phyloP scores from a whole-genome alignment of 2,113 vertebrate species.

The Aspiorhynchus laticeps region DNA sequence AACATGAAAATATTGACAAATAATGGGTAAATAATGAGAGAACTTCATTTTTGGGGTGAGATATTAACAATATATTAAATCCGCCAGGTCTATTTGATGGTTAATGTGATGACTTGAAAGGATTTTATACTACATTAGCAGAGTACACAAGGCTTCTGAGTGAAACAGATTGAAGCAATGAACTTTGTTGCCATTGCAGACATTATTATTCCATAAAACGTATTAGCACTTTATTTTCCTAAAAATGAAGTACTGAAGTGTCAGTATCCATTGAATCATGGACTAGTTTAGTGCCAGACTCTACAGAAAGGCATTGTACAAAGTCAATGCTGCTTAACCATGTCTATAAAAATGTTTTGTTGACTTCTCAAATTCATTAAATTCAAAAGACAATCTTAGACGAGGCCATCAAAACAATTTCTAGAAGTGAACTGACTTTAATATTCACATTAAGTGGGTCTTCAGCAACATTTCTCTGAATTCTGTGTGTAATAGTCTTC shows the following conservation, averaged over 20 bases:
- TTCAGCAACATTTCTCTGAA: background rate
- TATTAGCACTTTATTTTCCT: background rate
- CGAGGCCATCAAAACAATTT: background rate
- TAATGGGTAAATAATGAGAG: background rate
- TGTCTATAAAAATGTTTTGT: conserved; percentile 17
- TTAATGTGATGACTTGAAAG: conserved; percentile 13
- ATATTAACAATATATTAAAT: background rate
- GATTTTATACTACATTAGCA: background rate
- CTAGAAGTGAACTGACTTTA: conserved; percentile 8
- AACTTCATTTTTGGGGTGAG: background rate
- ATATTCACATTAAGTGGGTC: background rate
- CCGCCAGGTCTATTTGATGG: background rate
- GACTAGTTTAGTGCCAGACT: conserved; percentile 2
- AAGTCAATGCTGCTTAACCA: background rate
- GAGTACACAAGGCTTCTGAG: background rate
- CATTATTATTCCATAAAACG: background rate
- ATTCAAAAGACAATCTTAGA: background rate
- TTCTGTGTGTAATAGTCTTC: background rate
- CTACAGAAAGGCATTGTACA: background rate
- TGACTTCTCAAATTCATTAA: background rate
- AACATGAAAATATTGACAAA: background rate
- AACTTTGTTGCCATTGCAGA: background rate
- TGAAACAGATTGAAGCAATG: background rate
- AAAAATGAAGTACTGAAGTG: background rate
- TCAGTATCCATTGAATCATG: conserved; percentile 9